A percentile compares a stretch with the other conserved stretches of the same genome.
Evolutionary conservation across 1,140 invertebrate species (phyloP).

Genomic region (Sminthurides bifidus): DNA sequence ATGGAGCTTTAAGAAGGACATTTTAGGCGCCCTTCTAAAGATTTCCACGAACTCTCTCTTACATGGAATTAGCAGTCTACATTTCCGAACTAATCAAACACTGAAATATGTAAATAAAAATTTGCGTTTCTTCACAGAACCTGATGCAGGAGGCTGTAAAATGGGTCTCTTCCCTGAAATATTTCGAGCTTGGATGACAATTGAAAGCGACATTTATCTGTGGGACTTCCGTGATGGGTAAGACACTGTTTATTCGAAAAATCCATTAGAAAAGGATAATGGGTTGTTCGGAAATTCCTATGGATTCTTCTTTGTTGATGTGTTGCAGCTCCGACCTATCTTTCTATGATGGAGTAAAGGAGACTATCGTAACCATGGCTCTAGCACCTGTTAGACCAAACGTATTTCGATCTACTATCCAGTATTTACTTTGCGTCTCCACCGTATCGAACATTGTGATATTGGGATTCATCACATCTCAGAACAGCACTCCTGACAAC

Average conservation of each 20-base stretch:
- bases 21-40: neutral
- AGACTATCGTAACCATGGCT: conserved; percentile 25
- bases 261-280: neutral
- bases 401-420: conserved; percentile 37
- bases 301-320: neutral
- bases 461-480: conserved; percentile 20
- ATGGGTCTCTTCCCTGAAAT: conserved; percentile 96
- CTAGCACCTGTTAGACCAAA: conserved; percentile 23
- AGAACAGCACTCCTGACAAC: neutral
- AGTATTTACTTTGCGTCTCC: conserved; percentile 23
- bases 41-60: neutral
- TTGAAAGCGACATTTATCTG: conserved; percentile 95
- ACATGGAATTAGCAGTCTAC: conserved; percentile 5
- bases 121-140: conserved; percentile 18
- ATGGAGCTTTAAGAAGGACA: neutral
- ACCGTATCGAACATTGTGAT: conserved; percentile 22
- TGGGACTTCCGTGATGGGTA: conserved; percentile 86
- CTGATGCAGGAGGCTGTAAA: conserved; percentile 13
- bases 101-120: neutral
- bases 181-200: conserved; percentile 87
- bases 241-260: conserved; percentile 10
- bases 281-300: neutral
- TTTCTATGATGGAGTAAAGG: conserved; percentile 25
- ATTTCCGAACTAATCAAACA: conserved; percentile 10
- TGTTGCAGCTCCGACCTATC: conserved; percentile 20